Conservation (phyloP, 1,140 invertebrate genomes). For the Drosophila nigromelanica region DNA sequence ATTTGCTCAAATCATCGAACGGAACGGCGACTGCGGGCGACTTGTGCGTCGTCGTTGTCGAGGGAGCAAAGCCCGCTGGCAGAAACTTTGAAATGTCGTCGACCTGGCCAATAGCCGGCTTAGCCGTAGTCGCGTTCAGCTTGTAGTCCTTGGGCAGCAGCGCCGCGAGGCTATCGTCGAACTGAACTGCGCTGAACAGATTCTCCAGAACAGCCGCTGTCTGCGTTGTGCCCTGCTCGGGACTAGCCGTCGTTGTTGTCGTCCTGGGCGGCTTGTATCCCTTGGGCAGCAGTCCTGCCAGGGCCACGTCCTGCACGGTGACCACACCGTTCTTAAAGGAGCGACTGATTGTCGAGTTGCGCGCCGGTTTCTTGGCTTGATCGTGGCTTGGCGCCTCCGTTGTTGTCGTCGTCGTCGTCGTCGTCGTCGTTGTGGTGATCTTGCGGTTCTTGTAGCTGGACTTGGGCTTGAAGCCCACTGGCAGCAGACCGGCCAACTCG, state of each 20-base stretch:
- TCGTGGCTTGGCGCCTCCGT: slow-evolving; percentile 51
- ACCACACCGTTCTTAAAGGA: slow-evolving; percentile 76
- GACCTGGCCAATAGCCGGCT: slow-evolving; percentile 55
- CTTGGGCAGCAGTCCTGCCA: slow-evolving; percentile 86
- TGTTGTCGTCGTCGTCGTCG: slow-evolving; percentile 84
- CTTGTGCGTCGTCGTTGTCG: slow-evolving; percentile 73
- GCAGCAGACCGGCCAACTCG: slow-evolving; percentile 86
- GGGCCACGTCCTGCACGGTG: slow-evolving; percentile 78
- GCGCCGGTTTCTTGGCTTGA: slow-evolving; percentile 58
- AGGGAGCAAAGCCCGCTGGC: slow-evolving; percentile 86
- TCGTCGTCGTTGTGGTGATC: slow-evolving; percentile 84
- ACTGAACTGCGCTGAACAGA: slow-evolving; percentile 71
- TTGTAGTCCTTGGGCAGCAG: slow-evolving; percentile 89
- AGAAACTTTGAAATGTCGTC: slow-evolving; percentile 87
- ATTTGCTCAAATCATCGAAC: slow-evolving; percentile 83
- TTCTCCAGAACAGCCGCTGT: slow-evolving; percentile 50
- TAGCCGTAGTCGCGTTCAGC: slow-evolving; percentile 56
- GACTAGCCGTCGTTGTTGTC: slow-evolving; percentile 78
- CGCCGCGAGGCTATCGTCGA: slow-evolving; percentile 78
- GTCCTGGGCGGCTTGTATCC: slow-evolving; percentile 86
- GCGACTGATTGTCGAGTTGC: slow-evolving; percentile 79
- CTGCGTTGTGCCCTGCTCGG: slow-evolving; percentile 25
- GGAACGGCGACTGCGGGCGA: slow-evolving; percentile 79
- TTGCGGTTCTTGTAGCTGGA: slow-evolving; percentile 85
- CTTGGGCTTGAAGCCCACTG: slow-evolving; percentile 87